Conservation (phyloP, 2,888 invertebrate genomes). For the Drosophila mulleri region DNA sequence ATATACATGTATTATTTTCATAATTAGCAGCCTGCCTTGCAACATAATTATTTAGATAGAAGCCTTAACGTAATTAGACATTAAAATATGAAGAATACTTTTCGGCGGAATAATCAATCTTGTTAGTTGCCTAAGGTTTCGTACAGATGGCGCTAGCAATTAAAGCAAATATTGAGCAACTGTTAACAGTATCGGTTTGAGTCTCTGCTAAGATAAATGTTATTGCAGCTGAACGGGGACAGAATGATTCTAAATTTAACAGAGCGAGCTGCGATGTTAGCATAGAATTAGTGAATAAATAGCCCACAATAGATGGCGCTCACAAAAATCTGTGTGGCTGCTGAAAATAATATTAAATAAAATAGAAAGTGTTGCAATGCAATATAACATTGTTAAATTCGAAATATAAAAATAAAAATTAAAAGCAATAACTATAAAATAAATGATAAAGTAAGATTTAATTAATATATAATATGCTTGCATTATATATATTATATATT, state of each 20-base stretch:
- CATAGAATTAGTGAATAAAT: no score
- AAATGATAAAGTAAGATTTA: no score
- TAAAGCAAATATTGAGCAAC: not conserved
- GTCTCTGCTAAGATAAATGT: conserved; percentile 22
- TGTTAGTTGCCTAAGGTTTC: not conserved
- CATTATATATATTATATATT: no score
- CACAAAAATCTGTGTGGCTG: not conserved
- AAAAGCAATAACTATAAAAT: no score
- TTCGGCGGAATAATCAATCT: conserved; percentile 26
- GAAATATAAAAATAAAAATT: not conserved
- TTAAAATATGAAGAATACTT: conserved; percentile 20
- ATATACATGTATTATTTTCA: not conserved
- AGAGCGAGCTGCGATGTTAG: not conserved
- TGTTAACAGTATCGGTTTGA: conserved; percentile 30
- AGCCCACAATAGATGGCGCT: conserved; percentile 42
- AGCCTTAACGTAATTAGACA: not conserved
- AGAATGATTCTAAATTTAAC: conserved; percentile 1
- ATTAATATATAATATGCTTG: no score
- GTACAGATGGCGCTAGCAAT: conserved; percentile 40
- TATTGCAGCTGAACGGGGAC: not conserved
- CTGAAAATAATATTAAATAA: not conserved
- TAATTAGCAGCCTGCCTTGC: not conserved
- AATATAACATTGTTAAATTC: no score
- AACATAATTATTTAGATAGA: not conserved
- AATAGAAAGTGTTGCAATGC: rapidly evolving